Evolutionary conservation across 1,140 invertebrate genomes (phyloP).

Genomic region (Zophobas morio): DNA sequence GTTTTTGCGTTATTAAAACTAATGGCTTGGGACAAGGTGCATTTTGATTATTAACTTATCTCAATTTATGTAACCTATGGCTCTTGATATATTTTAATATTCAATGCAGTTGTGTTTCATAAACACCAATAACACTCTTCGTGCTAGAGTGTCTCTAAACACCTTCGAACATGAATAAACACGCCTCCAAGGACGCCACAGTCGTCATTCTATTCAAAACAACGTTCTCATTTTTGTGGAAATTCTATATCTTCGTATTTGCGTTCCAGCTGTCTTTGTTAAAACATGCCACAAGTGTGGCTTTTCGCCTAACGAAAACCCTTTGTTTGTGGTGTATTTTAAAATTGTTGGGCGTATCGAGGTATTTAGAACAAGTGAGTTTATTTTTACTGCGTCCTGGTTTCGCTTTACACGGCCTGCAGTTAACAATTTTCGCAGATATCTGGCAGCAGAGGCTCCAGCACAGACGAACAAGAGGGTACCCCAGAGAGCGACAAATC

Average conservation of each 20-base stretch:
- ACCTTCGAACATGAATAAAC: not conserved
- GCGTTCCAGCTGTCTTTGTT: not conserved
- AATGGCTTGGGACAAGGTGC: not conserved
- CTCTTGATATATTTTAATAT: constrained; percentile 32
- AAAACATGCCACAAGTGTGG: not conserved
- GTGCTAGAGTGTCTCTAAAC: not conserved
- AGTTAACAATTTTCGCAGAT: constrained; percentile 44
- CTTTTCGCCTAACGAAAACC: constrained; percentile 18
- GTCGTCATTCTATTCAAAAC: not conserved
- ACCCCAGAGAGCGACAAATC: constrained; percentile 23
- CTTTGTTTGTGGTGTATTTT: constrained; percentile 34
- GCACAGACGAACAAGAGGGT: constrained; percentile 23
- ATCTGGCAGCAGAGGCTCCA: constrained; percentile 30
- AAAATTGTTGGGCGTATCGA: constrained; percentile 48
- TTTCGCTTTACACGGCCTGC: constrained; percentile 7
- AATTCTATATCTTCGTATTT: constrained; percentile 12
- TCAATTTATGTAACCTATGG: constrained; percentile 45
- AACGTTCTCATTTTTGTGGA: constrained; percentile 6
- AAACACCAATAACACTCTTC: not conserved
- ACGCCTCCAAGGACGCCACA: not conserved
- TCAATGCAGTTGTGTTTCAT: not conserved
- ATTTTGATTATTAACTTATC: constrained; percentile 18
- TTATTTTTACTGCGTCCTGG: constrained; percentile 26
- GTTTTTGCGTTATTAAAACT: no score
- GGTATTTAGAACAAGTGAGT: constrained; percentile 52